Conservation (phyloP, 2,113 vertebrate species). For the Pteruthius melanotis region DNA sequence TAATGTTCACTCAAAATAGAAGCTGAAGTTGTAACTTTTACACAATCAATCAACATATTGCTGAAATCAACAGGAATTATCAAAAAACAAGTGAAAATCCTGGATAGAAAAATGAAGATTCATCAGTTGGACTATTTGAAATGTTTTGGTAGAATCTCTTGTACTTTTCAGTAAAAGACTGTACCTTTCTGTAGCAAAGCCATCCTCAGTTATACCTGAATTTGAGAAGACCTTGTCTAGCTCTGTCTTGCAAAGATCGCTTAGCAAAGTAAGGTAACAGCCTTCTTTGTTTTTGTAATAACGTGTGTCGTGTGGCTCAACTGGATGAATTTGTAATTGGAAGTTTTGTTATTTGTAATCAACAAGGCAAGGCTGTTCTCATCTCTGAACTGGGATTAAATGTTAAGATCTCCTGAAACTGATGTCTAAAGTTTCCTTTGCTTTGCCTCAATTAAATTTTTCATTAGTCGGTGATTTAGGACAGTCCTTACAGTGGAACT, state of each 20-base stretch:
- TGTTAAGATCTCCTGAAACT: not conserved
- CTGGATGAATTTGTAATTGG: not conserved
- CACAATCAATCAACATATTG: not conserved
- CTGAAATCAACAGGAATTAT: not conserved
- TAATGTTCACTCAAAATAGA: not conserved
- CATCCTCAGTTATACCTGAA: not conserved
- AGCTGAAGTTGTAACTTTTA: not conserved
- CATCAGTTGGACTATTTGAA: not conserved
- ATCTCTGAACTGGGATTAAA: not conserved
- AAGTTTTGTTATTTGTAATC: not conserved
- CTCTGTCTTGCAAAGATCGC: not conserved
- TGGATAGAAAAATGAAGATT: not conserved
- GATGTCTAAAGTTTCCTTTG: not conserved
- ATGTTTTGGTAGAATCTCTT: not conserved
- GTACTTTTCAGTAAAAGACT: not conserved
- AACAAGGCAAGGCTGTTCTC: not conserved
- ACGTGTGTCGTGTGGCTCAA: not conserved
- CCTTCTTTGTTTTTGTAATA: not conserved
- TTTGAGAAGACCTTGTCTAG: not conserved
- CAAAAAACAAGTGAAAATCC: not conserved
- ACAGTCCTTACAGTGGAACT: not conserved
- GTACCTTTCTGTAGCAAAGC: not conserved
- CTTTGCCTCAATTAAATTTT: not conserved
- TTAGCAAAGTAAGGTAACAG: not conserved
- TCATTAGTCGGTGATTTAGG: not conserved